These are phyloP conservation scores for Gnathonemus echidnorhynchus DNA, from an alignment of 2,113 vertebrate species.

Conservation along the genomic window DNA sequence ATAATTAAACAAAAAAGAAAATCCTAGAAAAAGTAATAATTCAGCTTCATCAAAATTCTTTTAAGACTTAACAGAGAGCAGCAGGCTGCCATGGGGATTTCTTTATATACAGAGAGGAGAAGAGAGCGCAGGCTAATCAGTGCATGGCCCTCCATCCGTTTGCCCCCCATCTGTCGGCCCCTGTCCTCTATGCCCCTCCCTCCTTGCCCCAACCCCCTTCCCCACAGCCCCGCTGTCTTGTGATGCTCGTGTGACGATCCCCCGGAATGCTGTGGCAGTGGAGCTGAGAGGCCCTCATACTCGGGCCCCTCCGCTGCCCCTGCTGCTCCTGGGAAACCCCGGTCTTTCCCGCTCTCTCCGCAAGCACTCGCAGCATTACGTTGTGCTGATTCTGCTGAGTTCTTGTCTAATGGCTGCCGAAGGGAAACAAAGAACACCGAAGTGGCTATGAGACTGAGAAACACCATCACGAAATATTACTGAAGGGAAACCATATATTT, in stretches of 20 bases:
- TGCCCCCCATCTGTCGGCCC: conserved; percentile 37
- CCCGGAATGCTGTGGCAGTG: conserved; percentile 30
- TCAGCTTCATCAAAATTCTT: conserved; percentile 45
- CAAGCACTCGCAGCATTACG: conserved; percentile 63
- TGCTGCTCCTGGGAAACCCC: conserved; percentile 39
- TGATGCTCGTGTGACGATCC: conserved; percentile 43
- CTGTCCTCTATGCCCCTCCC: background rate
- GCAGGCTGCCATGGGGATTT: conserved; percentile 60
- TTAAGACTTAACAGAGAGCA: conserved; percentile 63
- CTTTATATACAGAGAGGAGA: conserved; percentile 66
- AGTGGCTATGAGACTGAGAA: no score
- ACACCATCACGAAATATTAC: background rate
- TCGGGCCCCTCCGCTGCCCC: conserved; percentile 43
- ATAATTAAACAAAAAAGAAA: conserved; percentile 43
- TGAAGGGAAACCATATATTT: background rate
- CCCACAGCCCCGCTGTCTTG: conserved; percentile 29
- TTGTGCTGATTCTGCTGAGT: conserved; percentile 93
- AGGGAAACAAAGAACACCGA: background rate
- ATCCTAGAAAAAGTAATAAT: conserved; percentile 55
- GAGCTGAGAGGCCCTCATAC: conserved; percentile 42
- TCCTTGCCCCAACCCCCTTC: background rate
- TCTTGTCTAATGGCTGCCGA: conserved; percentile 92
- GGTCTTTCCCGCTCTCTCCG: conserved; percentile 43
- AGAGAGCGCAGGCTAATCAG: conserved; percentile 47
- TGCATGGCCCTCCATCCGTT: conserved; percentile 28